These are phyloP conservation scores for Atractosteus spatula DNA, from an alignment of 2,113 vertebrate species.

Conservation along the genomic window DNA sequence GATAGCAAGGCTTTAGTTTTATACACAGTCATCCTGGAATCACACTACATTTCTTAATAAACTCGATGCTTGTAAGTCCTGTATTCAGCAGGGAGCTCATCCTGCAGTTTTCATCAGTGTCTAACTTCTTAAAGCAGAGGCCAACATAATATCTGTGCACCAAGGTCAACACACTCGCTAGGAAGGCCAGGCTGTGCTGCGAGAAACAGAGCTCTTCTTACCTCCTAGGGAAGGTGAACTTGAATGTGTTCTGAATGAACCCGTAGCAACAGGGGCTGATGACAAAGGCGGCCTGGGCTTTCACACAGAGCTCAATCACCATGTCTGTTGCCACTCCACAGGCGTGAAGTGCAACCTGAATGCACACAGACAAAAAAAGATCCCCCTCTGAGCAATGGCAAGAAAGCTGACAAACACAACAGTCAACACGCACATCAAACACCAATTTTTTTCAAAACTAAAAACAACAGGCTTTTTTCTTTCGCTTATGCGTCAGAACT, in stretches of 20 bases:
- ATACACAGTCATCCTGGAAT: too few species aligned
- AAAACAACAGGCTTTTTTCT: too few species aligned
- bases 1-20: too few species aligned
- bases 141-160: too few species aligned
- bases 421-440: not conserved
- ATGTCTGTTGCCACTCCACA: constrained; percentile 97
- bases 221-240: constrained; percentile 91
- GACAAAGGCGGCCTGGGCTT: constrained; percentile 78
- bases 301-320: constrained; percentile 87
- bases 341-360: constrained; percentile 90
- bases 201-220: constrained; percentile 38
- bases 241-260: constrained; percentile 92
- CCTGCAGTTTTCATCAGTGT: too few species aligned
- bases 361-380: constrained; percentile 5
- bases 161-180: too few species aligned
- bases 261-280: constrained; percentile 94
- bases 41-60: too few species aligned
- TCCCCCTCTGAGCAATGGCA: constrained; percentile 4
- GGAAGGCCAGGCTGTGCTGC: not conserved
- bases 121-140: too few species aligned
- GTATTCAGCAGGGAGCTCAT: too few species aligned
- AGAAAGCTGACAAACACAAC: not conserved
- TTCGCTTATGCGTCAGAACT: too few species aligned
- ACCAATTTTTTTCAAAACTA: not conserved
- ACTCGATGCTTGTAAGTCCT: too few species aligned